Percentiles rank a stretch among this genome's conserved stretches.
Evolutionary conservation across 2,888 invertebrate genomes (phyloP).

Genomic region (Glyphotaelius pellucidus): DNA sequence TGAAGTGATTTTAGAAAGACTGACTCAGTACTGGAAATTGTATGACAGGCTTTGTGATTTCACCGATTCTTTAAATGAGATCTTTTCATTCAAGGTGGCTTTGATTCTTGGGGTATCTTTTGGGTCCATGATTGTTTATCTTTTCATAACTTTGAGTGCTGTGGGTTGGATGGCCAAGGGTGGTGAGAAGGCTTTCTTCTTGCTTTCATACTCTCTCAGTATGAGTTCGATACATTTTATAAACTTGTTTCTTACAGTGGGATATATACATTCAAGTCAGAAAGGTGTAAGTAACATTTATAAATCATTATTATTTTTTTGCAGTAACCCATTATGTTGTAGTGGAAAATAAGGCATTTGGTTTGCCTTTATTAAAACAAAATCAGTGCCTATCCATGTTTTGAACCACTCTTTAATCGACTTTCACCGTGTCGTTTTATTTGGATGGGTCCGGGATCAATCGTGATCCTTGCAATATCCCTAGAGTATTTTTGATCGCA

Average conservation of each 20-base stretch:
- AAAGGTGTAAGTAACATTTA: neutral
- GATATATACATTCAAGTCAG: neutral
- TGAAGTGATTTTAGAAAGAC: neutral
- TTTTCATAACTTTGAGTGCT: neutral
- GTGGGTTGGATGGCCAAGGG: constrained; percentile 3
- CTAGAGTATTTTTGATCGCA: no score
- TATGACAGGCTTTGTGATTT: constrained; percentile 11
- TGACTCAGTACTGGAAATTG: neutral
- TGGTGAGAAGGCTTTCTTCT: neutral
- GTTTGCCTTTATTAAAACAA: no score
- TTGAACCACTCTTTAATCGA: no score
- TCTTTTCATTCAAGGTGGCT: neutral
- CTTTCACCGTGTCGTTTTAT: no score
- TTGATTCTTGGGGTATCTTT: neutral
- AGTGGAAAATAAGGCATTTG: no score
- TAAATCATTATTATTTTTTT: neutral
- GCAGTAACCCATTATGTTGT: no score
- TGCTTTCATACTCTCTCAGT: constrained; percentile 3
- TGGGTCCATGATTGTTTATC: neutral
- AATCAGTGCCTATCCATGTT: no score
- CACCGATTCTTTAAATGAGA: neutral
- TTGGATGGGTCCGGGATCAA: no score
- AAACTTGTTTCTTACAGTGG: neutral
- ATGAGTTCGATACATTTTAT: neutral
- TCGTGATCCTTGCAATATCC: no score